A percentile compares a stretch with the other conserved stretches of the same genome.
Conservation (phyloP, 2,113 vertebrate species). For the Hiodon alosoides region DNA sequence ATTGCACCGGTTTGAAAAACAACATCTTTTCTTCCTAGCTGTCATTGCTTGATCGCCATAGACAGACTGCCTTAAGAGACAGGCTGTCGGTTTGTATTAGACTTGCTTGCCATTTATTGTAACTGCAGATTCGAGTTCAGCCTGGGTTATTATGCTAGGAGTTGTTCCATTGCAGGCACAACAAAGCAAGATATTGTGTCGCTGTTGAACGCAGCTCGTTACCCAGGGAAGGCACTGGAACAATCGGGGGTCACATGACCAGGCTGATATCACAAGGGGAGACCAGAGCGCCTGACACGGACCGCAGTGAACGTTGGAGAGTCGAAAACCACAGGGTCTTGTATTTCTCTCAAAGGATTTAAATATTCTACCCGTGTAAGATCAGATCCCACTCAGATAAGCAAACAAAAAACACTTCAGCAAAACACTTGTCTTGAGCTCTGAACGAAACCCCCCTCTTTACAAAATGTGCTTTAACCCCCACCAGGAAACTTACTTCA, state of each 20-base stretch:
- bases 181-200: conserved; percentile 42
- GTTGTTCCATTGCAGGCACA: conserved; percentile 22
- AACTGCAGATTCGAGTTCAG: conserved; percentile 6
- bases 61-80: not conserved
- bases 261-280: conserved; percentile 12
- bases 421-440: not conserved
- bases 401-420: conserved; percentile 49
- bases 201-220: conserved; percentile 19
- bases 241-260: conserved; percentile 6
- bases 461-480: conserved; percentile 5
- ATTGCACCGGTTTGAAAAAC: not conserved
- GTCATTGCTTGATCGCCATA: not conserved
- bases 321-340: conserved; percentile 31
- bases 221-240: conserved; percentile 26
- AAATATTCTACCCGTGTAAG: conserved; percentile 53
- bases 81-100: not conserved
- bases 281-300: conserved; percentile 34
- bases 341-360: conserved; percentile 47
- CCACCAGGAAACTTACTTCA: conserved; percentile 1
- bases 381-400: conserved; percentile 52
- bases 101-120: not conserved
- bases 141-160: conserved; percentile 18
- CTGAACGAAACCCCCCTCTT: not conserved
- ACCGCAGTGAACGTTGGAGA: conserved; percentile 9
- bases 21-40: not conserved